phyloP scores from a whole-genome alignment of 2,113 vertebrate genomes.

The Edolisoma coerulescens region DNA sequence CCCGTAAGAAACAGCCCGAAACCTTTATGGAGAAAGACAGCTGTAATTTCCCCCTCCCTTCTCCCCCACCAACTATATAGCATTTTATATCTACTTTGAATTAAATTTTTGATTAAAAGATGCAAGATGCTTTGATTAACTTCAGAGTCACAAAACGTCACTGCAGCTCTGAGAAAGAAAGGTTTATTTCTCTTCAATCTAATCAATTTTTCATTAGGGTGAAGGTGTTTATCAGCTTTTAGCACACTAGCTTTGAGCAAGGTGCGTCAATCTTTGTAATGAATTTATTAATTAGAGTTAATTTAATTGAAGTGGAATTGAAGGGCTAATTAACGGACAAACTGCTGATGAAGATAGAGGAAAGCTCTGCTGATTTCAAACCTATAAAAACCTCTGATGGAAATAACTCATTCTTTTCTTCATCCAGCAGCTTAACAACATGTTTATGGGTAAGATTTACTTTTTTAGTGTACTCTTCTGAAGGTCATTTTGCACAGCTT shows the following conservation, averaged over 20 bases:
- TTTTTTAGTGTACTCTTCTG: conserved; percentile 24
- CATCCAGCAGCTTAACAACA: conserved; percentile 44
- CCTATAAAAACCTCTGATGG: conserved; percentile 50
- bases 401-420: conserved; percentile 65
- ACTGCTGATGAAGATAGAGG: conserved; percentile 76
- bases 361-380: conserved; percentile 72
- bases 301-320: conserved; percentile 95
- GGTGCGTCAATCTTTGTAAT: conserved; percentile 87
- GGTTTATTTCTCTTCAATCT: conserved; percentile 81
- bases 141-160: conserved; percentile 67
- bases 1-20: neutral
- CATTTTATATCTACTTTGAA: conserved; percentile 64
- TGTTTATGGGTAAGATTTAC: conserved; percentile 38
- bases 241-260: conserved; percentile 89
- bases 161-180: conserved; percentile 45
- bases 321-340: conserved; percentile 92
- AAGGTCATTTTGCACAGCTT: conserved; percentile 55
- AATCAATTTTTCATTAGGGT: conserved; percentile 99
- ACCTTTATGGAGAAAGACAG: neutral
- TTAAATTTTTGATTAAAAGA: conserved; percentile 77
- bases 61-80: neutral
- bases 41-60: neutral
- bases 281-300: conserved; percentile 98
- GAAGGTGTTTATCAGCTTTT: conserved; percentile 98
- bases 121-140: conserved; percentile 75